phyloP scores from a whole-genome alignment of 2,797 vertebrate genomes.

The Brachymystax lenok region DNA sequence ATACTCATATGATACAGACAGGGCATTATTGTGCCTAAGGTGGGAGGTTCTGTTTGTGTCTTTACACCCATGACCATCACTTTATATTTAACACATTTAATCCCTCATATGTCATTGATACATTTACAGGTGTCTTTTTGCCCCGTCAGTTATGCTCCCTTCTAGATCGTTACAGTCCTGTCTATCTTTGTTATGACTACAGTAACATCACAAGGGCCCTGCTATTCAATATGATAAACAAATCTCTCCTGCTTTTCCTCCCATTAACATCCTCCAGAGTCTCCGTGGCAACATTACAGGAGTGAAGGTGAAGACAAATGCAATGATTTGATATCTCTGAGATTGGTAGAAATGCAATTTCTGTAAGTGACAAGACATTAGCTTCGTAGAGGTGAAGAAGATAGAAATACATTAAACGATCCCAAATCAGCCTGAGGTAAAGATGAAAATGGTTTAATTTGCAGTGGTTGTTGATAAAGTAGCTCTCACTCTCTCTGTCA shows the following conservation, averaged over 20 bases:
- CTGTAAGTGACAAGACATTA: neutral
- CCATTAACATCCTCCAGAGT: constrained; percentile 41
- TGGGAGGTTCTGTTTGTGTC: neutral
- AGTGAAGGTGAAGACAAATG: constrained; percentile 26
- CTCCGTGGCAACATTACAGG: constrained; percentile 42
- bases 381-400: neutral
- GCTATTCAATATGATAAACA: neutral
- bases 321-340: constrained; percentile 10
- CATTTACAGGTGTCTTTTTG: neutral
- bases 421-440: neutral
- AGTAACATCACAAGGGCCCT: neutral
- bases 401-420: constrained; percentile 1
- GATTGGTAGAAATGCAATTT: constrained; percentile 26
- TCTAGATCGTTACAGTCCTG: neutral
- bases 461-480: neutral
- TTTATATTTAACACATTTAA: neutral
- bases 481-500: neutral
- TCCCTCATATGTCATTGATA: neutral
- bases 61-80: neutral
- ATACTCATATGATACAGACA: neutral
- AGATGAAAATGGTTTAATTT: constrained; percentile 10
- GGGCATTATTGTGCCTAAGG: neutral
- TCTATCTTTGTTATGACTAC: neutral
- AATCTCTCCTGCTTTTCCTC: neutral
- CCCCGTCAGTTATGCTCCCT: neutral